phyloP scores from a whole-genome alignment of 1,140 invertebrate species.

The Berghia stephanieae region DNA sequence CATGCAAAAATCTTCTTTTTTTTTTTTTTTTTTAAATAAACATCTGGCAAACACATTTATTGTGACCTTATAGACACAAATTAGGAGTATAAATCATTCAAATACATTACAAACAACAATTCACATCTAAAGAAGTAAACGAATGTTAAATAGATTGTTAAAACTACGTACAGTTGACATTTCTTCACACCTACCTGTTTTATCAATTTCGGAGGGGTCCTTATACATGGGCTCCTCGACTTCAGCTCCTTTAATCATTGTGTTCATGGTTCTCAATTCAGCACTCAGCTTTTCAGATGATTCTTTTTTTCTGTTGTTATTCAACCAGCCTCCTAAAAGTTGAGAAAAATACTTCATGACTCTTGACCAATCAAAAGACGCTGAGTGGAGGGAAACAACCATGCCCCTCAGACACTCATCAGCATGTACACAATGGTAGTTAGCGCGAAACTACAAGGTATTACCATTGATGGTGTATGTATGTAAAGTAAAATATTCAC shows the following conservation, averaged over 20 bases:
- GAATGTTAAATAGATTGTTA: neutral
- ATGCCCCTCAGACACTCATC: neutral
- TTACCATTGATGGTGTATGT: no score
- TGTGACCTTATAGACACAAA: no score
- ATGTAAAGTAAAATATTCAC: no score
- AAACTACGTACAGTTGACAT: no score
- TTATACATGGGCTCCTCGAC: slow-evolving; percentile 28
- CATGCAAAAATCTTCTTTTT: no score
- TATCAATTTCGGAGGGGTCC: slow-evolving; percentile 47
- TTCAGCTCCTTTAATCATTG: slow-evolving; percentile 47
- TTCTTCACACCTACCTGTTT: slow-evolving; percentile 54
- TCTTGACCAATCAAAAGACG: no score
- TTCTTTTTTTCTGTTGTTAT: slow-evolving; percentile 36
- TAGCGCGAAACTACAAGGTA: no score
- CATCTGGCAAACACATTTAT: no score
- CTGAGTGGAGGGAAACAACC: neutral
- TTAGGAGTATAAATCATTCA: no score
- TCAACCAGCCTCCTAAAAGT: slow-evolving; percentile 39
- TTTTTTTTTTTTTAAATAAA: no score
- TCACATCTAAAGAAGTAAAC: neutral
- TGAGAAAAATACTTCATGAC: slow-evolving; percentile 11
- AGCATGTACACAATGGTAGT: no score
- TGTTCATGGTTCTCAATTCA: slow-evolving; percentile 55
- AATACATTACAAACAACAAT: no score
- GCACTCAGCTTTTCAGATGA: slow-evolving; percentile 47